Percentiles rank a stretch among this genome's conserved stretches.
These are phyloP conservation scores for Acleris emargana DNA, from an alignment of 2,888 invertebrate genomes.

Conservation along the genomic window DNA sequence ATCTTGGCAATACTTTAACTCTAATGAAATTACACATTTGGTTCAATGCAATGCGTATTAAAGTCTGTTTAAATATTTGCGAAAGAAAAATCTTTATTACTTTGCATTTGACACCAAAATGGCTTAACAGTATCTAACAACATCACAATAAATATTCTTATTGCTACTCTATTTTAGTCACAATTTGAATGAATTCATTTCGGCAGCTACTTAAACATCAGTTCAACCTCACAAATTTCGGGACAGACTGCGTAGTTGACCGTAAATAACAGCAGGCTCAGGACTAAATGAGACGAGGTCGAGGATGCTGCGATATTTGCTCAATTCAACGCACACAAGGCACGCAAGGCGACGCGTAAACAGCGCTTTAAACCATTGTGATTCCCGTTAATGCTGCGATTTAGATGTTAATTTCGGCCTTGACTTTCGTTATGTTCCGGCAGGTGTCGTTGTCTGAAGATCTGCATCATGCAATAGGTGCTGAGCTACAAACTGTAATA, in stretches of 20 bases:
- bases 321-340: conserved; percentile 21
- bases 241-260: conserved; percentile 1
- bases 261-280: conserved; percentile 19
- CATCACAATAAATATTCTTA: too few species aligned
- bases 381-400: conserved; percentile 31
- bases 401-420: conserved; percentile 28
- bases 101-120: too few species aligned
- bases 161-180: too few species aligned
- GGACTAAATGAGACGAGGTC: conserved; percentile 3
- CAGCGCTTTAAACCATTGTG: conserved; percentile 32
- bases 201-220: too few species aligned
- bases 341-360: conserved; percentile 21
- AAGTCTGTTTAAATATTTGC: too few species aligned
- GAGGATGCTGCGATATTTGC: conserved; percentile 7
- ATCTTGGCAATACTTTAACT: background rate
- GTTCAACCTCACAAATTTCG: too few species aligned
- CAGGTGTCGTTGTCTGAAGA: conserved; percentile 29
- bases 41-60: too few species aligned
- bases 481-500: conserved; percentile 16
- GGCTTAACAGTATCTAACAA: too few species aligned
- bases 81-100: too few species aligned
- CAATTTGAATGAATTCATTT: too few species aligned
- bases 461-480: conserved; percentile 8
- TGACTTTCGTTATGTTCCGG: conserved; percentile 32
- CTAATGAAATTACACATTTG: background rate